Conservation (phyloP, 2,113 vertebrate genomes). For the Oreochromis tanganicae region DNA sequence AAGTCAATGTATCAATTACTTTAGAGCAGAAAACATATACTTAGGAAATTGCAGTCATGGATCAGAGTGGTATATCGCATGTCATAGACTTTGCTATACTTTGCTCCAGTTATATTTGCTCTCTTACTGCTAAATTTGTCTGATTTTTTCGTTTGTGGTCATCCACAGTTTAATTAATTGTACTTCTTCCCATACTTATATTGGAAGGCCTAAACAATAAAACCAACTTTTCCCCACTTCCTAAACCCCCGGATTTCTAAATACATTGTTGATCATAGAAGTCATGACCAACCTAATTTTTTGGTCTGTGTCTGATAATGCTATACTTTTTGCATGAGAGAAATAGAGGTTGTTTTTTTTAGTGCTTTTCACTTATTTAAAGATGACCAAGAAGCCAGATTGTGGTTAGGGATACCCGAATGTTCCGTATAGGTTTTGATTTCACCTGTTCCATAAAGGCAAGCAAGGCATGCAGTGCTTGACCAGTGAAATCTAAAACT, state of each 20-base stretch:
- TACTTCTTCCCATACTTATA: neutral
- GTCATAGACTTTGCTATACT: neutral
- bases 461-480: neutral
- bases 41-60: neutral
- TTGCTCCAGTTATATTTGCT: neutral
- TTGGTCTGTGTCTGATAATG: neutral
- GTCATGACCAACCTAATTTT: neutral
- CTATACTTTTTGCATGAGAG: neutral
- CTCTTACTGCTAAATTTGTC: neutral
- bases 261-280: neutral
- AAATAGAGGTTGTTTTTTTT: fast-evolving
- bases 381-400: neutral
- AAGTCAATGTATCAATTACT: neutral
- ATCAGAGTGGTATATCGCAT: neutral
- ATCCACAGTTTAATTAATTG: neutral
- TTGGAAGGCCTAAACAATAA: neutral
- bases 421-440: neutral
- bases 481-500: neutral
- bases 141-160: neutral
- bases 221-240: neutral
- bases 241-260: neutral
- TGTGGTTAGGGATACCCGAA: neutral
- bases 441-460: neutral
- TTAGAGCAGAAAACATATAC: neutral
- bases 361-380: neutral